Conservation (phyloP, 2,797 vertebrate genomes). For the Acipenser transmontanus region DNA sequence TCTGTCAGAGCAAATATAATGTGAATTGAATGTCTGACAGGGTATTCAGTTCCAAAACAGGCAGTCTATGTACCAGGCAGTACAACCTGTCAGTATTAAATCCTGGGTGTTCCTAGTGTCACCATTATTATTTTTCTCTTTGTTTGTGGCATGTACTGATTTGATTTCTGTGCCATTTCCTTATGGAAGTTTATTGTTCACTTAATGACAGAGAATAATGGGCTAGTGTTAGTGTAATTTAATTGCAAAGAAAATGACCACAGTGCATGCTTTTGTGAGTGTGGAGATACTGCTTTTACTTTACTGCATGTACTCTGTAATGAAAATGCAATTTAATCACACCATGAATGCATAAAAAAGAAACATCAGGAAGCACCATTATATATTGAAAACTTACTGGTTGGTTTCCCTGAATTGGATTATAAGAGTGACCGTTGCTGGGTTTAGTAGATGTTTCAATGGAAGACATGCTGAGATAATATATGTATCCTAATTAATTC, state of each 20-base stretch:
- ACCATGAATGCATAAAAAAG: neutral
- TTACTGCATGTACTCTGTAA: neutral
- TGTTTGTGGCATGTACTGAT: neutral
- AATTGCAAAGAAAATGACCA: slow-evolving; percentile 9
- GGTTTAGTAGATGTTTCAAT: too few relatives aligned
- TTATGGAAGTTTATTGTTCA: slow-evolving; percentile 14
- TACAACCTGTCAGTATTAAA: slow-evolving; percentile 3
- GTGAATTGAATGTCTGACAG: slow-evolving; percentile 4
- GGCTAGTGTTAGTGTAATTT: slow-evolving; percentile 14
- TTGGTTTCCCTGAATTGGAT: too few relatives aligned
- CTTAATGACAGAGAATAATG: slow-evolving; percentile 16
- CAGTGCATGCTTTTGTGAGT: slow-evolving; percentile 9
- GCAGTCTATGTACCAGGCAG: neutral
- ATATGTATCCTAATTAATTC: too few relatives aligned
- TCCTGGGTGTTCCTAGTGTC: neutral
- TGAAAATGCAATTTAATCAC: slow-evolving; percentile 14
- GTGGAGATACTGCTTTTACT: neutral
- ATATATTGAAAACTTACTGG: too few relatives aligned
- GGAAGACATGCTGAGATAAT: too few relatives aligned
- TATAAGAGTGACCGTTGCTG: too few relatives aligned
- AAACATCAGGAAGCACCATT: too few relatives aligned
- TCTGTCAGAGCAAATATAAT: neutral
- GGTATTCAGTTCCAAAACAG: neutral
- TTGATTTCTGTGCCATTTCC: slow-evolving; percentile 9
- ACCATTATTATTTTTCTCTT: slow-evolving; percentile 5